Conservation (phyloP, 1,140 invertebrate species). For the Aricia agestis region DNA sequence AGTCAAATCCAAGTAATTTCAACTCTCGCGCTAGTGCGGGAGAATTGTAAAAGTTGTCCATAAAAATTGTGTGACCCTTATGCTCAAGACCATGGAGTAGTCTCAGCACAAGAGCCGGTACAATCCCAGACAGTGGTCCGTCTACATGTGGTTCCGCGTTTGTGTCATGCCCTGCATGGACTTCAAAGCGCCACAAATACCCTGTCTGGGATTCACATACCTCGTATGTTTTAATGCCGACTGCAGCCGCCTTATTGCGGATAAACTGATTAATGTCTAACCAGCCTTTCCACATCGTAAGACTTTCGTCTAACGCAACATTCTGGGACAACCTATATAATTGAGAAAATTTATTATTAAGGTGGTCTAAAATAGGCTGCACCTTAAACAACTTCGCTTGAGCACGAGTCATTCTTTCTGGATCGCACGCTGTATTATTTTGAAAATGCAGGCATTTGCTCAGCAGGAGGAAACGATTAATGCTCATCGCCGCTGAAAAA, state of each 20-base stretch:
- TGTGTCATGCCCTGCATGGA: not conserved
- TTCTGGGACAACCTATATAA: constrained; percentile 2
- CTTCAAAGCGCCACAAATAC: no score
- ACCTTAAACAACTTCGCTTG: no score
- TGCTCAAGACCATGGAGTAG: constrained; percentile 5
- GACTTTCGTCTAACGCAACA: constrained; percentile 10
- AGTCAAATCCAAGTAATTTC: constrained; percentile 11
- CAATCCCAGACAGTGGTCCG: constrained; percentile 1
- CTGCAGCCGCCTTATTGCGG: no score
- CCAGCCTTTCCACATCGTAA: constrained; percentile 18
- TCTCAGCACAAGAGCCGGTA: constrained; percentile 11
- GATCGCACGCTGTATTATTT: no score
- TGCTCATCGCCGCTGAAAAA: no score
- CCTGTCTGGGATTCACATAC: no score
- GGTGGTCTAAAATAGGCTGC: no score
- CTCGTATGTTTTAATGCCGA: no score
- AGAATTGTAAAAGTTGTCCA: not conserved
- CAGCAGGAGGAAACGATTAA: no score
- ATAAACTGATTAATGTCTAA: constrained; percentile 5
- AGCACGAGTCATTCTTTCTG: no score
- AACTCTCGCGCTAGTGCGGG: not conserved
- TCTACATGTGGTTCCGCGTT: not conserved
- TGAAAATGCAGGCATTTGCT: no score
- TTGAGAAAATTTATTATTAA: no score
- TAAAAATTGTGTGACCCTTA: not conserved